A percentile compares a stretch with the other conserved stretches of the same genome.
These are phyloP conservation scores for Brenthis hecate DNA, from an alignment of 2,888 invertebrate genomes.

Conservation along the genomic window DNA sequence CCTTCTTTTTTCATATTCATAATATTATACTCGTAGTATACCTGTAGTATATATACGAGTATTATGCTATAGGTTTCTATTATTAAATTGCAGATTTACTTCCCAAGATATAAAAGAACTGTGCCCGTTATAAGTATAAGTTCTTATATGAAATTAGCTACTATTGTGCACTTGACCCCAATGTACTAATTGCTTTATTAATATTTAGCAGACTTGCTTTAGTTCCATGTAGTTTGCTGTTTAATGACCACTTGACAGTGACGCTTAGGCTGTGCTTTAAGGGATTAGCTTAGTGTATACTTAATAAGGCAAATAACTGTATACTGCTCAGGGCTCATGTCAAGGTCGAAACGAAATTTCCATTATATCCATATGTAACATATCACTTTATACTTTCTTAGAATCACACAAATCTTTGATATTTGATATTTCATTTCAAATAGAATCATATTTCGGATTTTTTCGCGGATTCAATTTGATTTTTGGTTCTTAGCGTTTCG, in stretches of 20 bases:
- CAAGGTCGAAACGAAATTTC: slow-evolving; percentile 13
- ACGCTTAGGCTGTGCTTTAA: slow-evolving; percentile 26
- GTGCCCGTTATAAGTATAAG: not conserved
- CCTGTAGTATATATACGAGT: too few species aligned
- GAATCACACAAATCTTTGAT: too few species aligned
- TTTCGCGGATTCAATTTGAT: too few species aligned
- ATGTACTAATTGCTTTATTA: slow-evolving; percentile 34
- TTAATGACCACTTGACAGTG: slow-evolving; percentile 28
- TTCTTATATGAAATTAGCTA: slow-evolving; percentile 12
- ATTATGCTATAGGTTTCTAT: too few species aligned
- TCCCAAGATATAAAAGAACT: not conserved
- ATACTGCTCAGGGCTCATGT: not conserved
- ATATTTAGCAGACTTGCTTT: slow-evolving; percentile 29
- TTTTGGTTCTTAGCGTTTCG: too few species aligned
- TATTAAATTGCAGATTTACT: too few species aligned
- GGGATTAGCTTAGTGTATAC: slow-evolving; percentile 23
- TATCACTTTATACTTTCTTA: too few species aligned
- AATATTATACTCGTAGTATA: too few species aligned
- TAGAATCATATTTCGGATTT: too few species aligned
- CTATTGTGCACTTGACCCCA: slow-evolving; percentile 18
- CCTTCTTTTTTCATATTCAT: too few species aligned
- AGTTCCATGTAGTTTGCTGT: slow-evolving; percentile 25
- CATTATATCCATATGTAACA: not conserved
- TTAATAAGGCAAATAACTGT: slow-evolving; percentile 20
- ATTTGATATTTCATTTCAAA: too few species aligned